A percentile compares a stretch with the other conserved stretches of the same genome.
Evolutionary conservation across 1,140 invertebrate species (phyloP).

Genomic region (Plodia interpunctella): DNA sequence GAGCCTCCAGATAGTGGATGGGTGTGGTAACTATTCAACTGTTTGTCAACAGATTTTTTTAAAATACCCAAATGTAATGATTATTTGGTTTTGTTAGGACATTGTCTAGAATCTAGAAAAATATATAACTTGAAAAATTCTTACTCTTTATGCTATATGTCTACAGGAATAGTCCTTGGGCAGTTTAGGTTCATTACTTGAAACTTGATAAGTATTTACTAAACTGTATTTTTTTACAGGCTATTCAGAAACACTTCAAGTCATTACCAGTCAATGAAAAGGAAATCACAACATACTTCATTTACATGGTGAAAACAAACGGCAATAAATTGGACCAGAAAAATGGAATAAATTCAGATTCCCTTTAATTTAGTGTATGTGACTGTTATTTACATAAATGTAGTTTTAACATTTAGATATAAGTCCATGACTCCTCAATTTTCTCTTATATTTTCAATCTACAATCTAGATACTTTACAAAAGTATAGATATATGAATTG

Average conservation of each 20-base stretch:
- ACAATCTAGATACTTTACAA: constrained; percentile 25
- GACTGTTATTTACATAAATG: constrained; percentile 39
- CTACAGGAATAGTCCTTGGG: too few species aligned
- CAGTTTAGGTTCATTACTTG: too few species aligned
- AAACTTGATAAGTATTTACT: too few species aligned
- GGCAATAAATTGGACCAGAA: constrained; percentile 95
- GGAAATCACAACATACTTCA: constrained; percentile 96
- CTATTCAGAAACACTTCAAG: constrained; percentile 95
- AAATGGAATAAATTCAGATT: constrained; percentile 84
- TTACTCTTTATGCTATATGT: too few species aligned
- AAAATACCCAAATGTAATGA: too few species aligned
- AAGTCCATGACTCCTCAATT: constrained; percentile 27
- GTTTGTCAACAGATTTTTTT: too few species aligned
- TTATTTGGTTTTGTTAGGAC: too few species aligned
- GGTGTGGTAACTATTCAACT: too few species aligned
- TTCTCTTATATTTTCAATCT: constrained; percentile 45
- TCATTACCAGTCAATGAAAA: constrained; percentile 95
- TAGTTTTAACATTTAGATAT: constrained; percentile 41
- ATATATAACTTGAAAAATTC: too few species aligned
- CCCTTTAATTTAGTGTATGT: constrained; percentile 51
- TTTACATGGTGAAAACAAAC: constrained; percentile 97
- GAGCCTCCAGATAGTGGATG: too few species aligned
- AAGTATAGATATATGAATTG: constrained; percentile 25
- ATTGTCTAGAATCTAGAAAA: too few species aligned
- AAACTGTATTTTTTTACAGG: constrained; percentile 78